phyloP scores from a whole-genome alignment of 1,140 invertebrate species.

The Caenorhabditis remanei region DNA sequence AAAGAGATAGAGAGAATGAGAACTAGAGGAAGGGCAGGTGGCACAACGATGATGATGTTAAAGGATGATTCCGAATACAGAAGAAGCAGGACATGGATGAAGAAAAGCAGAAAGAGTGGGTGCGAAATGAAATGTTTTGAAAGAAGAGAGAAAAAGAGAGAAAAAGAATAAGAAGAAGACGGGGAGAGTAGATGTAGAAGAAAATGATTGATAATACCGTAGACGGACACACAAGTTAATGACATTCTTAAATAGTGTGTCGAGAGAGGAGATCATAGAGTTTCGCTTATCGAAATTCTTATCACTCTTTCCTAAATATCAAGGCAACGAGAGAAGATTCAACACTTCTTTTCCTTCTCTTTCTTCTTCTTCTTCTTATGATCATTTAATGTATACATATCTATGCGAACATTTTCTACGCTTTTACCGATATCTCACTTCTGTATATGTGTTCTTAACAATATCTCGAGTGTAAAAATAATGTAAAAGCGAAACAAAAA shows the following conservation, averaged over 20 bases:
- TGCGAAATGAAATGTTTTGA: background rate
- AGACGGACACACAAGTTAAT: conserved; percentile 49
- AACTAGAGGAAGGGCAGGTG: conserved; percentile 27
- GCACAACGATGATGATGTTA: background rate
- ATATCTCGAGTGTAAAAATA: no score
- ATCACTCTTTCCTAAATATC: background rate
- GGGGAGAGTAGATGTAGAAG: conserved; percentile 24
- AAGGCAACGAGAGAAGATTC: no score
- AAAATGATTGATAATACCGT: conserved; percentile 57
- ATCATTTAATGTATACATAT: no score
- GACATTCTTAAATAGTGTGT: background rate
- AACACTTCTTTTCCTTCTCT: no score
- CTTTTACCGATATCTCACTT: no score
- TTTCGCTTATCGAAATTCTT: conserved; percentile 42
- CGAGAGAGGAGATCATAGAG: background rate
- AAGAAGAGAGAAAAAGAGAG: background rate
- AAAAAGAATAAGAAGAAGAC: background rate
- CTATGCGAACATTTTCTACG: no score
- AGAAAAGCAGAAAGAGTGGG: background rate
- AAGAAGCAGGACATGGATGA: background rate
- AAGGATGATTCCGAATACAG: background rate
- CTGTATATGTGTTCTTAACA: no score
- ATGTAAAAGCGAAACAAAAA: no score
- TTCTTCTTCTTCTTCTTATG: no score
- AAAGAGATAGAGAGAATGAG: background rate